Base-by-base conservation (phyloP, 2,113 vertebrate genomes). In the Mastomys coucha region DNA sequence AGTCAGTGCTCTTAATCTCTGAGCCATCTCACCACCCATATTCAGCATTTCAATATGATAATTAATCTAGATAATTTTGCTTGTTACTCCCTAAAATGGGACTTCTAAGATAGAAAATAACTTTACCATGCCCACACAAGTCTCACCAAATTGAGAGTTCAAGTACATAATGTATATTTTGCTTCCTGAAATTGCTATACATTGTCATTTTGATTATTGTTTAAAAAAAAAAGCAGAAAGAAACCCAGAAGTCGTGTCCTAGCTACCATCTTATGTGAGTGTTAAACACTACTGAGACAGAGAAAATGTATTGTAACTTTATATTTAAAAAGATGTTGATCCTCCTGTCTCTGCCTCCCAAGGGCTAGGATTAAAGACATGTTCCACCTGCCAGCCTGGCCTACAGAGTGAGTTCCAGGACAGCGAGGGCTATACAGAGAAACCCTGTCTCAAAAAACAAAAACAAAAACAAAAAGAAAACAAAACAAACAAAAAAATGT, bases 21-120 rank as follows among this genome's bases (percentile, higher is more conserved):
- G 45, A 45, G 45, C 45, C 45, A 45, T 45, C 45, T 45, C 45
- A 45, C 45, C 45, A 45, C 45, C 45, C 45, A 72, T 39, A 72
- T 12, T 72, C 39, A 92, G 42, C 58, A 94, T 82, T 91, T 92
- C 53, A 72, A 33, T 36, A 53, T 19, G 22, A 53, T 49, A 24
- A 19, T 89, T 63, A 81, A 16, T 63, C 16, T 89, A 51, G 24
- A 56, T 93, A 67, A 82, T 1, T 60, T 81, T 78, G 77, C 12
- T 69, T 93, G 73, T n/a, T 92, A 67, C 56, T 90, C 22, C 13
- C n/a, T 84, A 92, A 80, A 94, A 80, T 31, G 17, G 1, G 22
- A 95, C 91, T 20, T 53, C 28, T 3, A 60, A n/a, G 63, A 89
- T 56, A 91, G 91, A 85, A 80, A 96, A 73, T 63, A 78, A 65